Evolutionary conservation across 2,888 invertebrate species (phyloP), one percentile per base, ranked within the genome.

Genomic region (Drosophila eohydei): DNA sequence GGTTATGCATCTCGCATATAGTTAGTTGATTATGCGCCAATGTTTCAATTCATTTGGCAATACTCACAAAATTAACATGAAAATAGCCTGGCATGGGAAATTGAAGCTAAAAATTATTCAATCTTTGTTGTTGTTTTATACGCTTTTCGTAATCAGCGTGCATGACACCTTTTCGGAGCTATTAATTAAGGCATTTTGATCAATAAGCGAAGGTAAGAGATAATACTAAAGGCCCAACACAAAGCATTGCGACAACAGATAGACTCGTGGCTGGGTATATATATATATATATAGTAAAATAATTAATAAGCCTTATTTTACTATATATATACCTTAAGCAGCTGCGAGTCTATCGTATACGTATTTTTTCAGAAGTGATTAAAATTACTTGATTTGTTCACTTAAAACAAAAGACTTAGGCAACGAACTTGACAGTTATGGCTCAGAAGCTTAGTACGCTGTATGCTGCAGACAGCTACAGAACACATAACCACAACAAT

Each of bases 51-150:
- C 71, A 63, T 88, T 80, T 85, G 57, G 80, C 78, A 83, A 84
- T 65, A 58, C 52, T 56, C 59, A 63, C 44, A 32, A 62, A 51
- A 88, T 88, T 84, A 68, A 78, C 86, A 84, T 88, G 46, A 75
- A 77, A 82, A 84, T 80, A 64, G 60, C 54, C 54, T 0, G 55
- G 46, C 66, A 58, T 70, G 76, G 73, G 66, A 74, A 71, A 61
- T 71, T 51, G 32, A 36, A 43, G 44, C 1, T 7, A 48, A 48
- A 52, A 63, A 46, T 67, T 64, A 48, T 71, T 48, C 41, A 48
- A 57, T 51, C 9, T 34, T 9, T 57, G 55, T 54, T 50, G 48
- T 57, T 59, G 44, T 58, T 54, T 54, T 54, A 38, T 54, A 26
- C 36, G 50, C 28, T 44, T 67, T 78, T 75, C 73, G 68, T 78